Evolutionary conservation across 2,888 invertebrate species (phyloP), one percentile per base, ranked within the genome.

Genomic region (Ophonus ardosiacus): DNA sequence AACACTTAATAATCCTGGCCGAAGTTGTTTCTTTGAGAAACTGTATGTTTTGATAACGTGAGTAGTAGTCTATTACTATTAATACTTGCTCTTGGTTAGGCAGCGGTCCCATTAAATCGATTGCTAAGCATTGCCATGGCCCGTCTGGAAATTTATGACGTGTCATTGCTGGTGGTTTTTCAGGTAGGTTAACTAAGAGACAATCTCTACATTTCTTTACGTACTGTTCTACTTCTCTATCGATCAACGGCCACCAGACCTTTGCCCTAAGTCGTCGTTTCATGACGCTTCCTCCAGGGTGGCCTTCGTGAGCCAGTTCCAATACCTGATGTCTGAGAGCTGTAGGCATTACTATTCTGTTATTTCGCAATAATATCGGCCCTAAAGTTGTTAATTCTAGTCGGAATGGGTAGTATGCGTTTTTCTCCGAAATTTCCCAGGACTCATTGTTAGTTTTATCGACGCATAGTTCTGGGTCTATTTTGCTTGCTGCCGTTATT

Each of bases 381-480:
- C 17, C 38, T 17, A 71, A n/a, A n/a, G 17, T 43, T n/a, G 40
- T 40, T 17, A 71, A 38, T 38, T 71, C 38, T 13, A 17, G 1
- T 7, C 17, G 5, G 38, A 71, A 63, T 8, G 89, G 89, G 21
- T 6, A 63, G 10, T 63, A 63, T 0, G 88, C 88, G 81, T 87
- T 88, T 15, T 88, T 88, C 86, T 89, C 89, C 21, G 88, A 86
- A 63, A 87, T 86, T 7, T 15, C 7, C 38, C 71, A 71, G n/a
- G 38, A n/a, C 2, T 71, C 31, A 4, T 38, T 38, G 38, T 71
- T 38, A 18, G 31, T 38, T 71, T 40, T 71, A 7, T 8, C 17
- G 7, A 24, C 71, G 71, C 18, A 3, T 3, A 71, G 13, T 31
- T 71, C 71, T 71, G 7, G 10, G 17, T 38, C 71, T n/a, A n/a